Percentiles rank a stretch among this genome's conserved stretches.
Evolutionary conservation across 1,140 invertebrate genomes (phyloP).

Genomic region (Brachionus asplanchnoidis): DNA sequence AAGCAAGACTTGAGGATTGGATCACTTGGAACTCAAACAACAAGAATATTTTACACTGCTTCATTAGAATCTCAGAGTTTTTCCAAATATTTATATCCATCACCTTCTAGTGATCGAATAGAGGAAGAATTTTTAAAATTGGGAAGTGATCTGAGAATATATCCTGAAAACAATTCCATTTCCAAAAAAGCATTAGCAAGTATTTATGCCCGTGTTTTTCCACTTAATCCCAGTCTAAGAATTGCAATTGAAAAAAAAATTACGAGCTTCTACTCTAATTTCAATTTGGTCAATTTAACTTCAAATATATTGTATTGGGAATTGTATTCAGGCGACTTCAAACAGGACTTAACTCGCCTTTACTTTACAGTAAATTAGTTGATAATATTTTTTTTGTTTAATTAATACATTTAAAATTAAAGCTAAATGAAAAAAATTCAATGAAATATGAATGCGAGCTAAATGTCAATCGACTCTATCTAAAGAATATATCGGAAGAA

Average conservation of each 20-base stretch:
- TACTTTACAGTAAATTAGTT: not conserved
- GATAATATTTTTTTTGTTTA: not conserved
- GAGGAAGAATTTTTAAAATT: not conserved
- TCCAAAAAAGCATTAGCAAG: not conserved
- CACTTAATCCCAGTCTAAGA: not conserved
- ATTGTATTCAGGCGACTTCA: not conserved
- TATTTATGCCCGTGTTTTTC: not conserved
- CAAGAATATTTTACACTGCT: not conserved
- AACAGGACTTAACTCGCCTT: conserved; percentile 10
- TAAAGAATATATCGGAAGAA: not conserved
- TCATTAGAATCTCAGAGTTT: not conserved
- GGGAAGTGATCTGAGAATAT: not conserved
- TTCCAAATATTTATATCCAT: not conserved
- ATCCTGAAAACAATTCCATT: conserved; percentile 21
- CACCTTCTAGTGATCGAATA: not conserved
- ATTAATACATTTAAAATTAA: not conserved
- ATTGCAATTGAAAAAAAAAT: not conserved
- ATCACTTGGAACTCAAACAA: conserved; percentile 2
- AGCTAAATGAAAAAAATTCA: not conserved
- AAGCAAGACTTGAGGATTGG: conserved; percentile 17
- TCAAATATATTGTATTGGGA: conserved; percentile 22
- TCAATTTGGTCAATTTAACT: not conserved
- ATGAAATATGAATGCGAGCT: conserved; percentile 18
- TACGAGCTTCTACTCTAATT: not conserved
- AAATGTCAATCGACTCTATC: not conserved